Evolutionary conservation across 1,140 invertebrate species (phyloP).

Genomic region (Bombus pascuorum): DNA sequence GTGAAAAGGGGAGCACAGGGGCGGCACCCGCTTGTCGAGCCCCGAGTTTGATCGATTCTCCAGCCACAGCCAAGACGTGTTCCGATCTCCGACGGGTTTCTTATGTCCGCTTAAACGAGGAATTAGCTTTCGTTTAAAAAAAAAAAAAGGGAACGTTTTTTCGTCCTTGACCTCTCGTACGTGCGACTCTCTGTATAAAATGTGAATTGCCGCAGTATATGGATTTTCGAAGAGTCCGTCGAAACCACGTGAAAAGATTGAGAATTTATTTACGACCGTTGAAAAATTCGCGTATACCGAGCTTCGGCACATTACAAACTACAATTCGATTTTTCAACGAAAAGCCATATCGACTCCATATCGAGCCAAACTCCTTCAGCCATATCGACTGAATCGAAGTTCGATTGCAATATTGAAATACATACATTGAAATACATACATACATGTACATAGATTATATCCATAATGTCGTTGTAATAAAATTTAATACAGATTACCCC

Average conservation of each 20-base stretch:
- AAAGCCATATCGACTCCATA: neutral
- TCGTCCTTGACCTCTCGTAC: neutral
- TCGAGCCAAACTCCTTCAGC: too few relatives aligned
- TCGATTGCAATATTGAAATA: neutral
- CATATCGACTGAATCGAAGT: neutral
- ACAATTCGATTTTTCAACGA: neutral
- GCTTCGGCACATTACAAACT: neutral
- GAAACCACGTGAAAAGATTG: neutral
- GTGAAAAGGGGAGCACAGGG: neutral
- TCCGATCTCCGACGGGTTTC: constrained; percentile 21
- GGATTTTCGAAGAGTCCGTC: neutral
- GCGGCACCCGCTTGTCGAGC: constrained; percentile 42
- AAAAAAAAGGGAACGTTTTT: neutral
- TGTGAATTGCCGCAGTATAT: neutral
- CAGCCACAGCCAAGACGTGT: constrained; percentile 57
- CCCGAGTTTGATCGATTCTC: constrained; percentile 64
- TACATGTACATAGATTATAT: neutral
- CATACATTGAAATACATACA: neutral
- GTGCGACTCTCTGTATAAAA: too few relatives aligned
- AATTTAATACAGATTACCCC: constrained; percentile 1
- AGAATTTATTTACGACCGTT: neutral
- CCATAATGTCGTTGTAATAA: neutral
- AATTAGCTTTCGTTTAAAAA: constrained; percentile 38
- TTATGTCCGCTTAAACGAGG: constrained; percentile 38
- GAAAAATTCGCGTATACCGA: neutral